Evolutionary conservation across 2,888 invertebrate species (phyloP).

Genomic region (Coenonympha arcania): DNA sequence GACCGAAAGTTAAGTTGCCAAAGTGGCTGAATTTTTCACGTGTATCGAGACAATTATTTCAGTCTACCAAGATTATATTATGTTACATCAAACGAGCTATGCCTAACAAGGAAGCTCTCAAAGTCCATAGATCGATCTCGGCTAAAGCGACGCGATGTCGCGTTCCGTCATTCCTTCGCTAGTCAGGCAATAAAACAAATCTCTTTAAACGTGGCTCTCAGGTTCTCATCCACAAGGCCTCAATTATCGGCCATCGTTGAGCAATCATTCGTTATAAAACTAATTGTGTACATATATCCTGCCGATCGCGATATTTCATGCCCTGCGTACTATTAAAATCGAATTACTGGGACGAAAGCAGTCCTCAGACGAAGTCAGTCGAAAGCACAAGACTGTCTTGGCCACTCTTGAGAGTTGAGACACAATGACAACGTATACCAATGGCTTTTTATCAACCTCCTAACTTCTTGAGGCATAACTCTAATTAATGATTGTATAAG

Average conservation of each 20-base stretch:
- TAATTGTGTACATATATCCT: slow-evolving; percentile 48
- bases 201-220: slow-evolving; percentile 2
- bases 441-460: too few relatives aligned
- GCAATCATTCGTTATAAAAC: slow-evolving; percentile 59
- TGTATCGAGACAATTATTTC: too few relatives aligned
- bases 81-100: too few relatives aligned
- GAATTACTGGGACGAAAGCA: slow-evolving; percentile 40
- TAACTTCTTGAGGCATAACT: too few relatives aligned
- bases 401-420: too few relatives aligned
- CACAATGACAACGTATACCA: too few relatives aligned
- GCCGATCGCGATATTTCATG: slow-evolving; percentile 48
- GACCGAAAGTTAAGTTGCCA: too few relatives aligned
- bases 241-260: slow-evolving; percentile 51
- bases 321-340: slow-evolving; percentile 59
- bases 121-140: neutral
- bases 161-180: neutral
- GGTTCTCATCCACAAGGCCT: slow-evolving; percentile 19
- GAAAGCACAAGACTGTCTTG: slow-evolving; percentile 2
- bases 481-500: too few relatives aligned
- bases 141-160: neutral
- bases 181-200: slow-evolving; percentile 5
- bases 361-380: too few relatives aligned
- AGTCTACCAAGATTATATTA: too few relatives aligned
- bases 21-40: too few relatives aligned
- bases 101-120: too few relatives aligned